These are phyloP conservation scores for Macropodus opercularis DNA, from an alignment of 2,797 vertebrate species.

Conservation along the genomic window DNA sequence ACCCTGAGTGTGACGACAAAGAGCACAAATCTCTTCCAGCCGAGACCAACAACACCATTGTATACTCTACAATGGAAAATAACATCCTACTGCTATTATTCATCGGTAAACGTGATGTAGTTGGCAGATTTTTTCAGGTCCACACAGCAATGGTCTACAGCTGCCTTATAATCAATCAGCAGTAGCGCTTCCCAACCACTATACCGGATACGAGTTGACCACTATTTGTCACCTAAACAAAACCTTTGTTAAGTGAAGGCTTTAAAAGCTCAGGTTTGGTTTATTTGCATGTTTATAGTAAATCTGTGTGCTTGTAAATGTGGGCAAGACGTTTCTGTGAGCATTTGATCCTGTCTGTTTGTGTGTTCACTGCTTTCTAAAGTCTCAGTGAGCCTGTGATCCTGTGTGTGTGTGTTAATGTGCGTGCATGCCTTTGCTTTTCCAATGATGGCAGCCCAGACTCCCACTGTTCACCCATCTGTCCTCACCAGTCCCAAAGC, in stretches of 20 bases:
- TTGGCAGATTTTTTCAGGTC: too few species aligned
- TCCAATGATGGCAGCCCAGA: constrained; percentile 63
- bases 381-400: constrained; percentile 53
- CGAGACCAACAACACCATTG: neutral
- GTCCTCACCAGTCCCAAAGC: constrained; percentile 73
- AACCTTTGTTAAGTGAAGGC: neutral
- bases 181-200: too few species aligned
- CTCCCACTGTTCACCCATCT: constrained; percentile 82
- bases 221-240: neutral
- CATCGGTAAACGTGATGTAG: neutral
- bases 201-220: neutral
- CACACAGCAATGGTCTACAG: neutral
- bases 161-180: neutral
- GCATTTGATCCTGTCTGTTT: constrained; percentile 45
- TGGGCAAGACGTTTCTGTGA: constrained; percentile 25
- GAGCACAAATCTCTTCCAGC: neutral
- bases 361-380: constrained; percentile 58
- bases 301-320: constrained; percentile 31
- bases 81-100: neutral
- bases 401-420: constrained; percentile 30
- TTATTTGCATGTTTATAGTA: constrained; percentile 50
- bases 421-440: constrained; percentile 60
- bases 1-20: neutral
- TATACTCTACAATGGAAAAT: neutral
- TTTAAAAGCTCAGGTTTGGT: neutral